Evolutionary conservation across 2,797 vertebrate genomes (phyloP).

Genomic region (Gymnoscopelus microlampas): DNA sequence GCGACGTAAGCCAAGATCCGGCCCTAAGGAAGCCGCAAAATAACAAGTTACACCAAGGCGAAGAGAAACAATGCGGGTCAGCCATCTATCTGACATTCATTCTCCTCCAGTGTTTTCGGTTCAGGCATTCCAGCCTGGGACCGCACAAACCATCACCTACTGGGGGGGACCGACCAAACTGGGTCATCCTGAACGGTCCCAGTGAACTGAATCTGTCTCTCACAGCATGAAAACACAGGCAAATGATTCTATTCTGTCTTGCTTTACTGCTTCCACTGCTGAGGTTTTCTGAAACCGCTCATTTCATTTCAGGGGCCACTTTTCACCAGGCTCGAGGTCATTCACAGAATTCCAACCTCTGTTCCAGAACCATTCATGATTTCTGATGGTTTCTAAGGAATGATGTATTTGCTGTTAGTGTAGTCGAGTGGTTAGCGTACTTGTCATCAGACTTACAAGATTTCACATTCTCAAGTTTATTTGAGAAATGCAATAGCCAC

Average conservation of each 20-base stretch:
- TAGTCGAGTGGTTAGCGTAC: constrained; percentile 4
- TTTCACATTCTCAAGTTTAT: too few relatives aligned
- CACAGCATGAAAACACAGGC: constrained; percentile 51
- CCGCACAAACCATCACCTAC: constrained; percentile 17
- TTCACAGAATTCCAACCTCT: constrained; percentile 50
- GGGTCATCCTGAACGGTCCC: neutral
- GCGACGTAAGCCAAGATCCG: constrained; percentile 43
- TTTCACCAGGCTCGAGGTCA: constrained; percentile 46
- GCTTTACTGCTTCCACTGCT: constrained; percentile 51
- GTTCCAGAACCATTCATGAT: constrained; percentile 42
- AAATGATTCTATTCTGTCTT: constrained; percentile 29
- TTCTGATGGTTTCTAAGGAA: constrained; percentile 46
- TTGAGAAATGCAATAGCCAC: too few relatives aligned
- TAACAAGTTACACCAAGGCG: constrained; percentile 18
- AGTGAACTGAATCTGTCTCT: constrained; percentile 30
- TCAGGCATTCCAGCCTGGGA: constrained; percentile 34
- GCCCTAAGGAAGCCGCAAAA: constrained; percentile 48
- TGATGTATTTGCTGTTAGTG: constrained; percentile 7
- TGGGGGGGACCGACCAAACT: constrained; percentile 37
- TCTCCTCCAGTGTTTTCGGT: constrained; percentile 21
- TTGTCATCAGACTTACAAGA: neutral
- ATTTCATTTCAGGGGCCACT: constrained; percentile 53
- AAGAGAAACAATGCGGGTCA: constrained; percentile 22
- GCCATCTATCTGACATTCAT: neutral
- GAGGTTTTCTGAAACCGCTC: constrained; percentile 59